Conservation (phyloP, 1,140 invertebrate species). For the Drosophila eugracilis region DNA sequence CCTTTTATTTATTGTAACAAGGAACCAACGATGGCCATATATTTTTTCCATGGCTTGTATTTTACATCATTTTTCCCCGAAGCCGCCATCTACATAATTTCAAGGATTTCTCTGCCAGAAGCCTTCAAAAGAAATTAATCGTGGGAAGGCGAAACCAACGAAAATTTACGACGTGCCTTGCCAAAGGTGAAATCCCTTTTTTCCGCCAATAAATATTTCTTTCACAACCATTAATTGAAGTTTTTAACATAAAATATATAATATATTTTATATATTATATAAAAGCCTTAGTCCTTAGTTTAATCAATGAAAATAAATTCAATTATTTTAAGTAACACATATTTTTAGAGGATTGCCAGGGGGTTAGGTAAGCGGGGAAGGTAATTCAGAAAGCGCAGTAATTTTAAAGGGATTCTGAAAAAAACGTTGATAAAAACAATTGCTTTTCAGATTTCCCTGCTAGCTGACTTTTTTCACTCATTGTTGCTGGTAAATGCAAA, state of each 20-base stretch:
- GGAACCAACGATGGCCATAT: conserved; percentile 26
- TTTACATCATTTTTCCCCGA: conserved; percentile 33
- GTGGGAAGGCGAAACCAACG: conserved; percentile 11
- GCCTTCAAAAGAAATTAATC: conserved; percentile 47
- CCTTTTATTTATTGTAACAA: conserved; percentile 40
- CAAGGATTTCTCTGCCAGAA: conserved; percentile 31
- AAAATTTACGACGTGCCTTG: conserved; percentile 34
- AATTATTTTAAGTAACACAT: conserved; percentile 19
- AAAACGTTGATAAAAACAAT: conserved; percentile 16
- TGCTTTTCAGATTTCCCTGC: neutral
- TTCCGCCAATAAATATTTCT: conserved; percentile 24
- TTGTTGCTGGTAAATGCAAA: no score
- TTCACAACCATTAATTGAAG: conserved; percentile 6
- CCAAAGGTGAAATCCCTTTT: conserved; percentile 22
- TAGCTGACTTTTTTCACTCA: neutral
- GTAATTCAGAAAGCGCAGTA: conserved; percentile 6
- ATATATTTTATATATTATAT: no score
- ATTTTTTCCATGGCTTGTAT: conserved; percentile 26
- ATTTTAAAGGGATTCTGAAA: conserved; percentile 11
- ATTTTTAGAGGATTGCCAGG: neutral
- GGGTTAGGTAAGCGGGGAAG: neutral
- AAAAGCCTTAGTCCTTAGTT: no score
- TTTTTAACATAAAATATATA: no score
- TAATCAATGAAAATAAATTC: neutral
- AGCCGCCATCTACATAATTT: conserved; percentile 35